These are phyloP conservation scores for Darevskia nairensis DNA, from an alignment of 2,797 vertebrate species.

Conservation along the genomic window DNA sequence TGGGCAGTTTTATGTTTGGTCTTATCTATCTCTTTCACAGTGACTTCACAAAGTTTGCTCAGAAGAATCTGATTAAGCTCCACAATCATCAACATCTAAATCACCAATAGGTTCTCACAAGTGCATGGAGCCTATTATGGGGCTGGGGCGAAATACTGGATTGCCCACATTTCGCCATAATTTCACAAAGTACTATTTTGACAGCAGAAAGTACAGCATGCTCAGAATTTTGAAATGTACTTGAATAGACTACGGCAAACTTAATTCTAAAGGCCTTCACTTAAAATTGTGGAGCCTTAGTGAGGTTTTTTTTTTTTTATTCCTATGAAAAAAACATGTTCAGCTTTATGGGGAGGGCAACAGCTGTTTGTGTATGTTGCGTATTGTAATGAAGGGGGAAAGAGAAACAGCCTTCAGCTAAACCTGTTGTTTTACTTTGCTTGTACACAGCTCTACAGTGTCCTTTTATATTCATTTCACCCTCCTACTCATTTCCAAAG, in stretches of 20 bases:
- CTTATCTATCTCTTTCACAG: background rate
- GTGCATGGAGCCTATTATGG: background rate
- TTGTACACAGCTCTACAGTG: background rate
- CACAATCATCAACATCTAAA: background rate
- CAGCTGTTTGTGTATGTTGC: background rate
- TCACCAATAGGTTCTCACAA: background rate
- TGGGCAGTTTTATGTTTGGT: conserved; percentile 28
- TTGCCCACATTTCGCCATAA: background rate
- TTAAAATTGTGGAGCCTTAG: background rate
- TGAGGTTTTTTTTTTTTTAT: background rate
- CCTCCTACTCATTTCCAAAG: background rate
- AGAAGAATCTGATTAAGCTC: background rate
- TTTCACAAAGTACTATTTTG: background rate
- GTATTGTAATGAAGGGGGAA: background rate
- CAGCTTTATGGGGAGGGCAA: background rate
- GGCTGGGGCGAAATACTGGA: background rate
- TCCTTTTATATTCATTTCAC: background rate
- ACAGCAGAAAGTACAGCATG: background rate
- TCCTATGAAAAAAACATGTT: background rate
- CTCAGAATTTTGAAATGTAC: background rate
- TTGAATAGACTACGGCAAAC: background rate
- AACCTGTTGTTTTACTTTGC: background rate
- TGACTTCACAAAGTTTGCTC: conserved; percentile 1
- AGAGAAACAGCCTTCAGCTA: background rate
- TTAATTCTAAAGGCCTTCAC: rapidly evolving